Percentiles rank a stretch among this genome's conserved stretches.
phyloP scores from a whole-genome alignment of 2,888 invertebrate species.

The Myopa tessellatipennis region DNA sequence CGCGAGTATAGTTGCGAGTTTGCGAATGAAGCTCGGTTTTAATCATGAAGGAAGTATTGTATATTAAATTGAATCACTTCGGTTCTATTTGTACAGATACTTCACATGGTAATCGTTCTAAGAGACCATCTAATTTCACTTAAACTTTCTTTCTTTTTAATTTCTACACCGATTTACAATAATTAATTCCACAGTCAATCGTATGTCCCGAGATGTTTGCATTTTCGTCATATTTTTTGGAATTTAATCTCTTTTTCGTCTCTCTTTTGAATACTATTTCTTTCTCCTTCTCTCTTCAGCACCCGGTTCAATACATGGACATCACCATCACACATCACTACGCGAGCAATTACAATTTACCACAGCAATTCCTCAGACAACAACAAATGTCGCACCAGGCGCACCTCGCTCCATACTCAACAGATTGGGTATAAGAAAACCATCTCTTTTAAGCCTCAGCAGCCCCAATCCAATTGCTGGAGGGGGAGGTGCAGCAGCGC shows the following conservation, averaged over 20 bases:
- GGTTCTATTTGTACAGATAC: too few species aligned
- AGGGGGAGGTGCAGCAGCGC: constrained; percentile 74
- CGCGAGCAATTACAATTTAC: constrained; percentile 72
- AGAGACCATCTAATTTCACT: neutral
- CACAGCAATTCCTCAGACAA: constrained; percentile 68
- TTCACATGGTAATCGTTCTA: neutral
- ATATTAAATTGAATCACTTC: too few species aligned
- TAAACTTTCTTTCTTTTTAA: too few species aligned
- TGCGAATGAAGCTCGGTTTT: too few species aligned
- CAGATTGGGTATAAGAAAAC: constrained; percentile 89
- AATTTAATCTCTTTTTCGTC: constrained; percentile 30
- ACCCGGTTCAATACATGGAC: constrained; percentile 60
- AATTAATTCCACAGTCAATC: neutral
- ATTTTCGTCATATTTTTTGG: constrained; percentile 25
- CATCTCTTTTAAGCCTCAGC: constrained; percentile 85
- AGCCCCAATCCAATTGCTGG: constrained; percentile 70
- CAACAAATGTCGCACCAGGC: constrained; percentile 70
- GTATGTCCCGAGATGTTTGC: neutral
- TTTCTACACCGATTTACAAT: too few species aligned
- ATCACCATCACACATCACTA: constrained; percentile 72
- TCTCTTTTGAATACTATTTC: constrained; percentile 35
- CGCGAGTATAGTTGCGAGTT: too few species aligned
- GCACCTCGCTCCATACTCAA: constrained; percentile 79
- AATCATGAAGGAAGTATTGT: too few species aligned
- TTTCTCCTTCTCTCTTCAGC: constrained; percentile 49